Base-by-base conservation (phyloP, 2,888 invertebrate species). In the Harpalus rubripes region DNA sequence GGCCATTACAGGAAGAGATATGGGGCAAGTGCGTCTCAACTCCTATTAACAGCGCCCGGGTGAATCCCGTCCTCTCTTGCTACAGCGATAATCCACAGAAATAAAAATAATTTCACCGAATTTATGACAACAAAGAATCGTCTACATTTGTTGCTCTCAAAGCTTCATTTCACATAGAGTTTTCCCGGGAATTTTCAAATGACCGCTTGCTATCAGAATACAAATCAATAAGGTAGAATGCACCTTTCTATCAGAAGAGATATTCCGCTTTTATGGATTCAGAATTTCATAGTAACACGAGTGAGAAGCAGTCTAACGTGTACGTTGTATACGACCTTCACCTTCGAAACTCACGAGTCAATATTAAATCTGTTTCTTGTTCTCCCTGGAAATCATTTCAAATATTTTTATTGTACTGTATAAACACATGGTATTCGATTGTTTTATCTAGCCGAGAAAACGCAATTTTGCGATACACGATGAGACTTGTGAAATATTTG, bases 41-140 rank as follows among this genome's bases (percentile, higher is more conserved):
- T 83, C 58, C 76, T 83, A 83, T 83, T 83, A 83, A 83, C 83
- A 83, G 61, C 39, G 41, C 83, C 76, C 61, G 18, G 56, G 63
- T 59, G 59, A 15, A 16, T 15, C 74, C 74, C 44, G 44, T 10
- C 56, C 15, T 22, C 76, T 32, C 32, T 32, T 59, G 58, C 82
- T 58, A 18, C 58, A 41, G 58, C 68, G 82, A 82, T 82, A 82
- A 82, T 82, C 82, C 82, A 72, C 74, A 72, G 26, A 82, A 82
- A 82, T 82, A 82, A 82, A 82, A 82, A 82, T 82, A 82, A 82
- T 82, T 82, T 82, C 52, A 59, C 56, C 56, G 74, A 82, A 82
- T 82, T 82, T 82, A 82, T 82, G 82, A 74, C 82, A 82, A 82
- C 74, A 82, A 82, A 82, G 58, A 72, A 82, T 74, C 59, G 59